Evolutionary conservation across 2,113 vertebrate genomes (phyloP), one percentile per base, ranked within the genome.

Genomic region (Eulacestoma nigropectus): DNA sequence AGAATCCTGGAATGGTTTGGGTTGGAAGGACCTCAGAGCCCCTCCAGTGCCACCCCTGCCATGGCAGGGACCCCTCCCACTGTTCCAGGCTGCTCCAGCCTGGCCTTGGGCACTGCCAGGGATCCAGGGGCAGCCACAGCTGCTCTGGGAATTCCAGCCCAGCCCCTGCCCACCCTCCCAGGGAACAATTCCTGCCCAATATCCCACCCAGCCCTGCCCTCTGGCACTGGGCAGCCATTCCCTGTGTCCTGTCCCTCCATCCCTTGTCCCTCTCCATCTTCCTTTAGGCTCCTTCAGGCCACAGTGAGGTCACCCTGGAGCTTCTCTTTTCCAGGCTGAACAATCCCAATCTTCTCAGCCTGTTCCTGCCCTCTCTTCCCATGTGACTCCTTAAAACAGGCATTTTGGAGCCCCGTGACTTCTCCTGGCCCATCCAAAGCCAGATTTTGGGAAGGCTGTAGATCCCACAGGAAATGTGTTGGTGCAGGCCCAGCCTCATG

Each of bases 401-500:
- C 47, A 50, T 2, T 72, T 62, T 49, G 56, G 63, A 60, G 41
- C 10, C 18, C 7, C 10, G 2, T 25, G 21, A 4, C 13, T 47
- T 32, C 4, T 0, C 41, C 7, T 70, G 70, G 52, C 21, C 82
- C 47, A n/a, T 4, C 39, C 22, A 17, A 49, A 53, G 11, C 3
- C 39, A 11, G 26, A 5, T 4, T 2, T 9, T 1, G 30, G 19
- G 44, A 57, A 72, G 65, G 57, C 4, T 60, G 49, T 21, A 25
- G n/a, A 37, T 53, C 37, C 41, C 65, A 27, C 27, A 16, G 25
- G 67, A 57, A 53, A 19, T 0, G 6, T 32, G 29, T 21, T 60
- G 17, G 0, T 2, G 26, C 23, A 72, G 67, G 26, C 10, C 25
- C 52, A 70, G n/a, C 72, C 47, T 50, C 3, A 0, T 0, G 0